Base-by-base conservation (phyloP, 2,888 invertebrate species). In the Cybosia mesomella region DNA sequence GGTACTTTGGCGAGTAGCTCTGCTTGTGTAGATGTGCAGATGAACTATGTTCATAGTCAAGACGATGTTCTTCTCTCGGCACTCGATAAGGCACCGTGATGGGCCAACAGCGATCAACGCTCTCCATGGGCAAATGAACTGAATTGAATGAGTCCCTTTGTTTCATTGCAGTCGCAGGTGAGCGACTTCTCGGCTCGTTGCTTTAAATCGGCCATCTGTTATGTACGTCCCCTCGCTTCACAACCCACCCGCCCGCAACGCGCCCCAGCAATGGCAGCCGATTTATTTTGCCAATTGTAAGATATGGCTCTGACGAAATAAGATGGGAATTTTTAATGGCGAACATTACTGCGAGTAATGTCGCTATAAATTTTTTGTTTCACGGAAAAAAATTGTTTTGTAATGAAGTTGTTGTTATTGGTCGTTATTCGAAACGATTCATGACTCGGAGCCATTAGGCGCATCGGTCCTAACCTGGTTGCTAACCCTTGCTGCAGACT, bases 241-340 rank as follows among this genome's bases (percentile, higher is more conserved):
- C 49, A 62, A 60, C 63, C 55, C 53, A 59, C 8, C 57, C 71
- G n/a, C 64, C 70, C 75, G 36, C 76, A 64, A 43, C 53, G 28
- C 66, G 58, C 67, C 71, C 71, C 68, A 59, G 74, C 87, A 88
- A 88, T 87, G 86, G 84, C 79, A 71, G 70, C 74, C 87, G 81
- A 89, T 89, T 84, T 87, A 83, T 89, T 90, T 86, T 72, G 76
- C 83, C 88, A 84, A 88, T 88, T 85, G 86, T 84, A 85, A 88
- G 86, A 85, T 87, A 89, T 85, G 78, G 82, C 83, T 72, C 82
- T 83, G 86, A 87, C 87, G 85, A 85, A 89, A 89, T 84, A 87
- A 89, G 87, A 88, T 81, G 85, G 80, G 82, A 81, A 81, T 86
- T 87, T 89, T 88, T 89, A 90, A 90, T 87, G 85, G 85, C 79